These are phyloP conservation scores for Odontophorus gujanensis DNA, from an alignment of 2,113 vertebrate species.

Conservation along the genomic window DNA sequence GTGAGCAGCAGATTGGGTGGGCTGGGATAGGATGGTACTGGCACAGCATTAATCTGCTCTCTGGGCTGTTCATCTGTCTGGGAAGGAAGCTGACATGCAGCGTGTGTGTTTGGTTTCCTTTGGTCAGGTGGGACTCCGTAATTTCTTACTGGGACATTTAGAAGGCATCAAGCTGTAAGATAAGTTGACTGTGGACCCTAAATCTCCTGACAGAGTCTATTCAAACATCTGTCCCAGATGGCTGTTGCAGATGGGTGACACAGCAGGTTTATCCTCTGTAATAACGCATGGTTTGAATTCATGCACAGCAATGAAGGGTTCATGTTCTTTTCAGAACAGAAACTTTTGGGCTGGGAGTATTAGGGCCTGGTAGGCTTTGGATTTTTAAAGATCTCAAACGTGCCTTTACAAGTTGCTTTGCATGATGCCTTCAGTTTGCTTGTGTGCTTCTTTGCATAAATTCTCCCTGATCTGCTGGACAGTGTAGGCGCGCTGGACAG, in stretches of 20 bases:
- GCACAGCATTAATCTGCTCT: neutral
- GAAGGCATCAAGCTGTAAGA: neutral
- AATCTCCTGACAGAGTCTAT: neutral
- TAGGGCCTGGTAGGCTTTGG: neutral
- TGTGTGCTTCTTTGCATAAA: neutral
- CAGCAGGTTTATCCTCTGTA: slow-evolving; percentile 12
- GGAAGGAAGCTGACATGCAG: neutral
- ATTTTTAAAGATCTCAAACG: neutral
- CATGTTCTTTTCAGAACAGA: neutral
- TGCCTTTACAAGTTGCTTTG: neutral
- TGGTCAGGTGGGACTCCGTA: neutral
- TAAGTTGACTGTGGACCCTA: neutral
- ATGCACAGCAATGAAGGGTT: neutral
- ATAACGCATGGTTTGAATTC: neutral
- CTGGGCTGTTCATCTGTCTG: neutral
- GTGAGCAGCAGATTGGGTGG: neutral
- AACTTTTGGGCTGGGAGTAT: neutral
- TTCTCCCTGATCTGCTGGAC: neutral
- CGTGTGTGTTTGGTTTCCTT: neutral
- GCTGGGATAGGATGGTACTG: neutral
- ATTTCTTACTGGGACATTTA: neutral
- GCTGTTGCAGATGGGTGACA: slow-evolving; percentile 5
- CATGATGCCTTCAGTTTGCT: neutral
- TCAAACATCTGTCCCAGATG: slow-evolving; percentile 30
- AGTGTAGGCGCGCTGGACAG: neutral